Conservation (phyloP, 2,888 invertebrate genomes). For the Griposia aprilina region DNA sequence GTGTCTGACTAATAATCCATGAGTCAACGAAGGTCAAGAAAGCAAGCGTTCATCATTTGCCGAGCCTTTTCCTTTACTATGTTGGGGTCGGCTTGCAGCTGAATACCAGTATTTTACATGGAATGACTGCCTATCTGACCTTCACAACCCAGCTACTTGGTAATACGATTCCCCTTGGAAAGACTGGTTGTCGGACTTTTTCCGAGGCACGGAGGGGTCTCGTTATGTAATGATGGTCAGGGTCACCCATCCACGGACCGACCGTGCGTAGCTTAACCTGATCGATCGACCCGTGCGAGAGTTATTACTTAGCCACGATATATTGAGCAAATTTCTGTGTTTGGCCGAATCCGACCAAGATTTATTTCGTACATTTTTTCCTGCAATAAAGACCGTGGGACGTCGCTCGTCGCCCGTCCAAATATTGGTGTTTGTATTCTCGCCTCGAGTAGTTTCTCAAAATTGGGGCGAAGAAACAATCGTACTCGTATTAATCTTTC, state of each 20-base stretch:
- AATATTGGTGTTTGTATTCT: constrained; percentile 59
- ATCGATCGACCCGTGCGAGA: neutral
- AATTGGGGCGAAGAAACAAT: constrained; percentile 49
- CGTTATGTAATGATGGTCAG: too few species aligned
- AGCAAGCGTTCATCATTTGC: constrained; percentile 61
- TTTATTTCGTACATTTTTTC: constrained; percentile 58
- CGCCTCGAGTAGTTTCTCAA: constrained; percentile 48
- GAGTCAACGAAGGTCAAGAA: constrained; percentile 75
- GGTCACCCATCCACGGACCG: neutral
- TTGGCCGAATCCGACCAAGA: constrained; percentile 63
- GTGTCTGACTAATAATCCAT: constrained; percentile 69
- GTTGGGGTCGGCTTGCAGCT: neutral
- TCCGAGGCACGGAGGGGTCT: neutral
- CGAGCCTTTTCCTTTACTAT: neutral
- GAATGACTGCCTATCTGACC: neutral
- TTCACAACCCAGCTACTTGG: neutral
- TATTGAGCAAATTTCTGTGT: constrained; percentile 68
- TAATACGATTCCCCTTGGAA: neutral
- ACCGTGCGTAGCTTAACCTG: neutral
- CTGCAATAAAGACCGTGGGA: constrained; percentile 48
- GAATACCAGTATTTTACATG: neutral
- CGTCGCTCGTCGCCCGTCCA: constrained; percentile 31
- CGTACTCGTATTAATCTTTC: constrained; percentile 45
- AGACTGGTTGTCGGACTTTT: neutral
- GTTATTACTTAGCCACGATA: neutral